phyloP scores from a whole-genome alignment of 2,113 vertebrate species.

The Protomyctophum bolini region DNA sequence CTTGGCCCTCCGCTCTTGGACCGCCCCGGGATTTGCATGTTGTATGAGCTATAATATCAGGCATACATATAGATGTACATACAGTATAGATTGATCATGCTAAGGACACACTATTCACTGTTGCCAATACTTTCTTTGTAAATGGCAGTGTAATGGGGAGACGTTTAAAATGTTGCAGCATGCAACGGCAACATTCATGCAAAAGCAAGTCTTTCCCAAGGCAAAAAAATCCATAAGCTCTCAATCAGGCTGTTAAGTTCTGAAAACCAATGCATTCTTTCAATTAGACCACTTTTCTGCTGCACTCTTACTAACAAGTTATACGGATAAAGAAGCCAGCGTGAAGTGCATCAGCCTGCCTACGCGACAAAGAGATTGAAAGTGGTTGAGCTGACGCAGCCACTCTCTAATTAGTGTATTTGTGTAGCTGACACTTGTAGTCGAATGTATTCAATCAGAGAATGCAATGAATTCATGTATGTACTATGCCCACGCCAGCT shows the following conservation, averaged over 20 bases:
- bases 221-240: neutral
- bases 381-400: constrained; percentile 47
- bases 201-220: neutral
- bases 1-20: too few species aligned
- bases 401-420: constrained; percentile 67
- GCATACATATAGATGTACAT: too few species aligned
- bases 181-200: too few species aligned
- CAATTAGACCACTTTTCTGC: constrained; percentile 10
- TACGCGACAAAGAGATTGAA: constrained; percentile 7
- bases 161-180: too few species aligned
- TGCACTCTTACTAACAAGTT: constrained; percentile 8
- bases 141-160: too few species aligned
- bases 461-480: constrained; percentile 60
- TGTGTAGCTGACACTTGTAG: constrained; percentile 63
- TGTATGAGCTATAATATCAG: too few species aligned
- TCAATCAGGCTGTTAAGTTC: neutral
- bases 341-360: constrained; percentile 21
- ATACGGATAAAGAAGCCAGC: constrained; percentile 3
- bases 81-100: too few species aligned
- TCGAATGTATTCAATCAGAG: constrained; percentile 65
- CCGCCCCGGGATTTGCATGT: too few species aligned
- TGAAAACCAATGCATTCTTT: constrained; percentile 1
- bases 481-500: constrained; percentile 58
- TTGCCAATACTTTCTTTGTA: too few species aligned
- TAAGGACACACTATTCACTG: too few species aligned